Base-by-base conservation (phyloP, 1,140 invertebrate genomes). In the Drosophila simulans region DNA sequence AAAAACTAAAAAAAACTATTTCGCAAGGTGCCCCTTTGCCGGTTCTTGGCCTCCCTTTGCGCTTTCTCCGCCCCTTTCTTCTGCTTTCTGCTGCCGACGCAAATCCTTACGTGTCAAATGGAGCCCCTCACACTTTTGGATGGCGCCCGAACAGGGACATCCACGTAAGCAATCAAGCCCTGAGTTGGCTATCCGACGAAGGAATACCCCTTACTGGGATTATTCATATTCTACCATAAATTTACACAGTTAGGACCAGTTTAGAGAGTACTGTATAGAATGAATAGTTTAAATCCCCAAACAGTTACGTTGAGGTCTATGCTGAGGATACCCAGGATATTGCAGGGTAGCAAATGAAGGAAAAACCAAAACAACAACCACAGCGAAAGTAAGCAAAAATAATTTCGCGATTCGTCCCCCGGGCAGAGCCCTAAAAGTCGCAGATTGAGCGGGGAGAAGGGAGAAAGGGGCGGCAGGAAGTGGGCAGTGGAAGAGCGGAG, bases 51-150 rank as follows among this genome's bases (percentile, higher is more conserved):
- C 22, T 59, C 53, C 70, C 65, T 57, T 73, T 54, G 40, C 40
- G 31, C 56, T 46, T 59, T 20, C 22, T n/a, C 15, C 40, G 13
- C 27, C 39, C 3, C 13, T 35, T 25, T n/a, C 31, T 12, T n/a
- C 34, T 7, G 11, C 42, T 31, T 65, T 55, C 42, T 48, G 58
- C 58, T 40, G 72, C 60, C 77, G 75, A 77, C 81, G 82, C 73
- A 84, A 84, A 84, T 84, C 80, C 80, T 84, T 85, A 84, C 80
- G 80, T 84, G 80, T 85, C 81, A 84, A 84, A 85, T 77, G 64
- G 53, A 43, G 37, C 34, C 39, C 45, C 51, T 60, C 45, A 45
- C 51, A 27, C 34, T 39, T 7, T 35, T 11, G 17, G 35, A 25
- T 48, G 45, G 34, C 51, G 62, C 59, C 43, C 56, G 70, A 80